Base-by-base conservation (phyloP, 2,888 invertebrate genomes). In the Acrobasis suavella region DNA sequence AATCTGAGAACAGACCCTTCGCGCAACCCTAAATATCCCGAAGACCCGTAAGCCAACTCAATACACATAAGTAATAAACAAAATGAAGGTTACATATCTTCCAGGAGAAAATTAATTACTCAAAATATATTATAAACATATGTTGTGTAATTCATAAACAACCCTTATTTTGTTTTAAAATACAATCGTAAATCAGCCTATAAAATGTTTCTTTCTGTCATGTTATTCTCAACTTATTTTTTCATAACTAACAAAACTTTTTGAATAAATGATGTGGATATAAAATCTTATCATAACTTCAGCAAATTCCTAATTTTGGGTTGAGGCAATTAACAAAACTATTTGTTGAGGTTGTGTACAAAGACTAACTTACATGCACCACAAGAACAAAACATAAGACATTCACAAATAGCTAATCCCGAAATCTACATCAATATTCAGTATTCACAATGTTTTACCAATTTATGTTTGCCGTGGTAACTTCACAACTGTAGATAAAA, bases 1-100 rank as follows among this genome's bases (percentile, higher is more conserved):
- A 89, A 85, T 82, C 69, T 76, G 80, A 83, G 84, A 76, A 86
- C 82, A 81, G 80, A 81, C 87, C 86, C 81, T 80, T 82, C 80
- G 78, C 75, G 78, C 78, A 76, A 81, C 72, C 80, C 82, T 87
- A 85, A 84, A 82, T 68, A 72, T 69, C 66, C 50, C 16, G 50
- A 50, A 10, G 38, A 50, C 50, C 38, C 50, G 16, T 32, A 58
- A 58, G 58, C 15, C 32, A 60, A 52, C 5, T 51, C 46, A 62
- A 46, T 55, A 49, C 55, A 60, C 46, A 62, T 50, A n/a, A n/a
- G n/a, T n/a, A 62, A 1, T 37, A 55, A 16, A 54, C 54, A 61
- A 61, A 16, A 32, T 42, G 42, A 51, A 39, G 51, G 51, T 42
- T 16, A 51, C 56, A 60, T 58, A 59, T 37, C 1, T 50, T 15